A percentile compares a stretch with the other conserved stretches of the same genome.
Evolutionary conservation across 2,113 vertebrate species (phyloP).

Genomic region (Neodon shergylaensis): DNA sequence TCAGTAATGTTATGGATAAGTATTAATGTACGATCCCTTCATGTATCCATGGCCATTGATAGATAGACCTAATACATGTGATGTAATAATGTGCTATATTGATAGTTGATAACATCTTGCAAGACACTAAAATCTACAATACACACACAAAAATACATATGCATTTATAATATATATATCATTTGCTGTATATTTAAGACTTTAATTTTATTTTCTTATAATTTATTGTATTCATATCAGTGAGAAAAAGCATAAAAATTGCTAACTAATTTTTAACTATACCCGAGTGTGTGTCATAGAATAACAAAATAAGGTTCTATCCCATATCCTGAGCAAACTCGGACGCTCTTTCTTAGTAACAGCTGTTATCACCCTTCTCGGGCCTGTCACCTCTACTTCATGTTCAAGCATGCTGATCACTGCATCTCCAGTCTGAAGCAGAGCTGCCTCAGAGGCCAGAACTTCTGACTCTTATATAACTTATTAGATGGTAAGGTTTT

Average conservation of each 20-base stretch:
- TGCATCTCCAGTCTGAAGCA: neutral
- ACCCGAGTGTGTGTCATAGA: neutral
- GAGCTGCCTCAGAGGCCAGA: neutral
- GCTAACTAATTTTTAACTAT: neutral
- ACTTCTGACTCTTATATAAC: neutral
- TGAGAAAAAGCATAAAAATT: constrained; percentile 1
- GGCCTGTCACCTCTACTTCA: fast-evolving
- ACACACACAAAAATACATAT: neutral
- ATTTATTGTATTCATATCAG: neutral
- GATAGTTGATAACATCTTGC: neutral
- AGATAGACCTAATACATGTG: neutral
- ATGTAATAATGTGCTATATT: neutral
- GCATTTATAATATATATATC: neutral
- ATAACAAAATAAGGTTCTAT: neutral
- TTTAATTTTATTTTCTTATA: neutral
- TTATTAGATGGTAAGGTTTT: neutral
- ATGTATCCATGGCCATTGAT: neutral
- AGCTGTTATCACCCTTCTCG: neutral
- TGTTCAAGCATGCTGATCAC: neutral
- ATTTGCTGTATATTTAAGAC: neutral
- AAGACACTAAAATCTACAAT: neutral
- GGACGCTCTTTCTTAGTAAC: neutral
- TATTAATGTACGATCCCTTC: neutral
- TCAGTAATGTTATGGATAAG: neutral
- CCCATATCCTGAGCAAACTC: neutral